Conservation (phyloP, 2,797 vertebrate species). For the Acropternis orthonyx region DNA sequence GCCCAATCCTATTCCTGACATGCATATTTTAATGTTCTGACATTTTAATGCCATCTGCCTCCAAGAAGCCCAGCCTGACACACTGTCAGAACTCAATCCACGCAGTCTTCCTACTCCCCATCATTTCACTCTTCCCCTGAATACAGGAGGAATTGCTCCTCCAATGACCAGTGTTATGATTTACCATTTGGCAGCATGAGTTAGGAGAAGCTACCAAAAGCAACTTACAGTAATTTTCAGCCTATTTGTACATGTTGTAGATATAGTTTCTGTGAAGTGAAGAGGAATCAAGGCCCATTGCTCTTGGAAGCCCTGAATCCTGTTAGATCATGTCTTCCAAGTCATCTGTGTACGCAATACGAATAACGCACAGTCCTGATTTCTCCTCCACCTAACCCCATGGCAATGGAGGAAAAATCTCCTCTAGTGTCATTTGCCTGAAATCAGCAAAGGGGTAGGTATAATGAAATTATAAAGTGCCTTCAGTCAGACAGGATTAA, state of each 20-base stretch:
- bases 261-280: not conserved
- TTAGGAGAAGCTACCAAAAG: not conserved
- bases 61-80: slow-evolving; percentile 26
- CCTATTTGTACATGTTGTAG: not conserved
- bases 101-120: slow-evolving; percentile 3
- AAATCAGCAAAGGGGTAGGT: not conserved
- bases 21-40: slow-evolving; percentile 42
- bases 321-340: not conserved
- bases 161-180: not conserved
- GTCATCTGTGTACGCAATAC: not conserved
- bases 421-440: not conserved
- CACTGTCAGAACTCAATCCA: not conserved
- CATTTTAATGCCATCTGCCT: slow-evolving; percentile 44
- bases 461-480: not conserved
- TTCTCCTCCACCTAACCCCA: not conserved
- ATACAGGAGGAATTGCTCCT: not conserved
- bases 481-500: not conserved
- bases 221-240: not conserved
- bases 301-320: not conserved
- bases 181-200: not conserved
- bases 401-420: not conserved
- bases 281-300: not conserved
- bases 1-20: slow-evolving; percentile 31
- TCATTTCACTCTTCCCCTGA: slow-evolving; percentile 1
- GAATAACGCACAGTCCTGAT: rapidly evolving